These are phyloP conservation scores for Cataglyphis hispanica DNA, from an alignment of 1,140 invertebrate species.

Conservation along the genomic window DNA sequence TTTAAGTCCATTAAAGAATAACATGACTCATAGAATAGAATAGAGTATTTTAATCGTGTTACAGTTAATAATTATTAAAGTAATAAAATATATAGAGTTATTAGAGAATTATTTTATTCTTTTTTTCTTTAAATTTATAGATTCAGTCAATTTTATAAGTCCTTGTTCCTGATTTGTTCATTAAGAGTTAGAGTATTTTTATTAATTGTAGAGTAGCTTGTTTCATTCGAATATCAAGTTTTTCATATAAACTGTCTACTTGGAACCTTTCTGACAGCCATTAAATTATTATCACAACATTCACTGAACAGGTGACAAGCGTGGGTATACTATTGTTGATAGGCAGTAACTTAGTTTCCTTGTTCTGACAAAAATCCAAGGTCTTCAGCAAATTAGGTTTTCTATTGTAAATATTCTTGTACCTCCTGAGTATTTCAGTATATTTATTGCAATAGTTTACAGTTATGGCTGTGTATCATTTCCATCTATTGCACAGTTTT, in stretches of 20 bases:
- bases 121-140: slow-evolving; percentile 59
- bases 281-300: slow-evolving; percentile 81
- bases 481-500: slow-evolving; percentile 64
- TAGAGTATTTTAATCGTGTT: slow-evolving; percentile 60
- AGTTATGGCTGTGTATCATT: slow-evolving; percentile 49
- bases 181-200: slow-evolving; percentile 70
- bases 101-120: slow-evolving; percentile 65
- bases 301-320: slow-evolving; percentile 76
- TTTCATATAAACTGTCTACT: slow-evolving; percentile 59
- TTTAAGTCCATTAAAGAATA: slow-evolving; percentile 50
- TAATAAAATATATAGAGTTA: slow-evolving; percentile 72
- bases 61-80: slow-evolving; percentile 59
- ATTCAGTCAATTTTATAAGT: slow-evolving; percentile 70
- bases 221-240: slow-evolving; percentile 58
- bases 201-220: slow-evolving; percentile 41
- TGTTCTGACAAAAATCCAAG: slow-evolving; percentile 77
- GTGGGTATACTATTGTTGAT: slow-evolving; percentile 78
- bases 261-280: slow-evolving; percentile 68
- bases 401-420: slow-evolving; percentile 65
- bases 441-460: slow-evolving; percentile 76
- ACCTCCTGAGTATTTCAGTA: slow-evolving; percentile 78
- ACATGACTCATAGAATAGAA: slow-evolving; percentile 60
- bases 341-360: slow-evolving; percentile 80
- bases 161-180: slow-evolving; percentile 70
- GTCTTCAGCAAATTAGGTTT: slow-evolving; percentile 57